Evolutionary conservation across 1,140 invertebrate species (phyloP), one percentile per base, ranked within the genome.

Genomic region (Diachasmimorpha longicaudata): DNA sequence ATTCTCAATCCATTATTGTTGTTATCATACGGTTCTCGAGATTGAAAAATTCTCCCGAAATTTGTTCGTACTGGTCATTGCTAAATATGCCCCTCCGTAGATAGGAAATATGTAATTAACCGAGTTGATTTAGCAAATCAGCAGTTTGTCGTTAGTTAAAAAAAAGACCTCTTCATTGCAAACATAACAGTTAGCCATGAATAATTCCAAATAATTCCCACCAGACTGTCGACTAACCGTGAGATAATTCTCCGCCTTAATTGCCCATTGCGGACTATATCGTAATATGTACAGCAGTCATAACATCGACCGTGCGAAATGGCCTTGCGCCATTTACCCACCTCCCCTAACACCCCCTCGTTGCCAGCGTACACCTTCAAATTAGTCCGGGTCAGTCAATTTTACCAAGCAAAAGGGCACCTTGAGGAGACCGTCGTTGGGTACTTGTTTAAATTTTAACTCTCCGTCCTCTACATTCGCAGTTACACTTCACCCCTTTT

Each of bases 261-360:
- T 63, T 63, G 58, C 58, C 58, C 58, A 63, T 63, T 1, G 58
- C 58, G 11, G 23, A 63, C 19, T 63, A 25, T 63, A 63, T 63
- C 58, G 58, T 63, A 63, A 63, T 63, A 25, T 63, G 23, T 63
- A 63, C 58, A 63, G 48, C 48, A 63, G 58, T 63, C 58, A 63
- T 63, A 63, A 63, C 58, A 63, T 63, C 58, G 58, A 63, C 21
- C 58, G 58, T 63, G 23, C 58, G 58, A 63, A 63, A 63, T 63
- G 58, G 58, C 58, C 58, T 25, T 63, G 58, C 58, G 58, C 19
- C 21, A 63, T 63, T 63, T 63, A 25, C 1, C 58, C 21, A 3
- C 21, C 58, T 25, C 58, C 23, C 23, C 1, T n/a, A n/a, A n/a
- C n/a, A n/a, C n/a, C 58, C 58, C 31, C 31, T 31, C 6, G 1